These are phyloP conservation scores for Schrankia costaestrigalis DNA, from an alignment of 2,888 invertebrate species.

Conservation along the genomic window DNA sequence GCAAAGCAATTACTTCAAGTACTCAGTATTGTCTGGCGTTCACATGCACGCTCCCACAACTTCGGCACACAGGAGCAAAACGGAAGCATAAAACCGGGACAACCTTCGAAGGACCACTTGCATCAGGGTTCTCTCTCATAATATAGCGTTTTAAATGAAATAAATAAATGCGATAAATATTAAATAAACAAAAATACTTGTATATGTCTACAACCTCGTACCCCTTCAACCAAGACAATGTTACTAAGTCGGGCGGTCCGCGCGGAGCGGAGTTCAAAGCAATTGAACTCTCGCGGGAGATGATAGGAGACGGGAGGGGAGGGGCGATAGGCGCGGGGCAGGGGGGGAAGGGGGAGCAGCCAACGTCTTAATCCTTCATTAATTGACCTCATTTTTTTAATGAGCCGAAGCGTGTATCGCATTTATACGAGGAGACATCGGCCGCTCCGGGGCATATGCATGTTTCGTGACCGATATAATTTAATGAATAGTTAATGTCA, in stretches of 20 bases:
- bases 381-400: slow-evolving; percentile 74
- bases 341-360: slow-evolving; percentile 44
- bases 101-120: slow-evolving; percentile 80
- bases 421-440: slow-evolving; percentile 52
- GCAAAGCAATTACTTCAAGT: slow-evolving; percentile 64
- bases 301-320: slow-evolving; percentile 26
- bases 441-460: slow-evolving; percentile 46
- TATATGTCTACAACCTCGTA: slow-evolving; percentile 76
- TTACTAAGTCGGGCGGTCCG: slow-evolving; percentile 63
- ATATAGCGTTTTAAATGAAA: slow-evolving; percentile 70
- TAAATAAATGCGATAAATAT: slow-evolving; percentile 78
- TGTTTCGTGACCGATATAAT: slow-evolving; percentile 43
- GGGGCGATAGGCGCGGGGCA: slow-evolving; percentile 28
- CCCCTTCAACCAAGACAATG: slow-evolving; percentile 77
- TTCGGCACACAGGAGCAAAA: slow-evolving; percentile 61
- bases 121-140: slow-evolving; percentile 57
- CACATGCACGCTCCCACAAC: slow-evolving; percentile 71
- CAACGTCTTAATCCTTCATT: slow-evolving; percentile 73
- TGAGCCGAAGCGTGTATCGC: slow-evolving; percentile 48
- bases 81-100: slow-evolving; percentile 82
- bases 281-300: slow-evolving; percentile 63
- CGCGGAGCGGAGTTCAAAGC: slow-evolving; percentile 59
- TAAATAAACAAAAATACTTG: slow-evolving; percentile 70
- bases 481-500: slow-evolving; percentile 10
- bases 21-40: slow-evolving; percentile 53